A percentile compares a stretch with the other conserved stretches of the same genome.
These are phyloP conservation scores for Fregetta grallaria DNA, from an alignment of 2,113 vertebrate genomes.

Conservation along the genomic window DNA sequence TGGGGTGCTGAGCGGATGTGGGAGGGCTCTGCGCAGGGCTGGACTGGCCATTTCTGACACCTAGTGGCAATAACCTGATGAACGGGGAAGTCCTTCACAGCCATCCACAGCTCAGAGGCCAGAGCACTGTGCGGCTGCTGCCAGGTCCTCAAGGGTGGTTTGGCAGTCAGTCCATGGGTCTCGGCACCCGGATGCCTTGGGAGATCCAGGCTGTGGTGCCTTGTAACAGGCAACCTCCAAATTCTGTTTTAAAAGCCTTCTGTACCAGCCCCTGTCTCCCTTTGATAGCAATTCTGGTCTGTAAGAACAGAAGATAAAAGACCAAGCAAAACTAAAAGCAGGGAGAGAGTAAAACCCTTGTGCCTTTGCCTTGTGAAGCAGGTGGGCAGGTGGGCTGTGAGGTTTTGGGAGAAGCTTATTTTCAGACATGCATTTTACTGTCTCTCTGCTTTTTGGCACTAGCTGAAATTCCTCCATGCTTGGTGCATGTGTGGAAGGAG, in stretches of 20 bases:
- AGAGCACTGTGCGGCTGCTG: neutral
- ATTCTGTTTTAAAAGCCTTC: neutral
- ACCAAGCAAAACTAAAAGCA: neutral
- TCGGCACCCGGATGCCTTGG: neutral
- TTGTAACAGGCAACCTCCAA: neutral
- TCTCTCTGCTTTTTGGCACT: neutral
- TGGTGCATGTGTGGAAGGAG: neutral
- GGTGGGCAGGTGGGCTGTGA: accelerated
- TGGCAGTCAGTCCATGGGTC: neutral
- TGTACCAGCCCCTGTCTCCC: neutral
- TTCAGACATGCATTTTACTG: neutral
- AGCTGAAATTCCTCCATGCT: neutral
- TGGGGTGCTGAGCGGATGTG: neutral
- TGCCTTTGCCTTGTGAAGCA: neutral
- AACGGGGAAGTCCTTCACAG: neutral
- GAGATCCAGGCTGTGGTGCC: neutral
- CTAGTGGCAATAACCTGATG: conserved; percentile 52
- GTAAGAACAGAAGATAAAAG: neutral
- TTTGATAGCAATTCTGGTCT: neutral
- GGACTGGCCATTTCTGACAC: conserved; percentile 29
- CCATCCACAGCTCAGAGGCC: neutral
- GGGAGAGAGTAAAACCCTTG: neutral
- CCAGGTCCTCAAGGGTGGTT: neutral
- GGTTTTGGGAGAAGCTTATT: neutral
- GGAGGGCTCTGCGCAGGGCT: neutral